A percentile compares a stretch with the other conserved stretches of the same genome.
phyloP scores from a whole-genome alignment of 2,113 vertebrate species.

The Heterotis niloticus region DNA sequence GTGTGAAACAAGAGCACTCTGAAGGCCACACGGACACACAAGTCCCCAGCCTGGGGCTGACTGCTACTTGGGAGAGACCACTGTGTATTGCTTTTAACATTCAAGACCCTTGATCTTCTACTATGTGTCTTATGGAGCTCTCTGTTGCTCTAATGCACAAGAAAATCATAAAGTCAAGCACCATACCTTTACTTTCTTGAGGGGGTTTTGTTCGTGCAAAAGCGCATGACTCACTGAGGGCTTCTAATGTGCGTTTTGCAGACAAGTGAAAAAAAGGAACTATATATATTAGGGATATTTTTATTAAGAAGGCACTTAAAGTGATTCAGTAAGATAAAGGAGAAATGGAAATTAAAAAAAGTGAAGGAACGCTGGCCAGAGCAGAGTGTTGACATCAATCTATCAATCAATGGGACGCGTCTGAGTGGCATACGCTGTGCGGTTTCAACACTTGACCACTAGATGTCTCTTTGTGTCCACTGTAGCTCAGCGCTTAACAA shows the following conservation, averaged over 20 bases:
- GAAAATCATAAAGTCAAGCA: no score
- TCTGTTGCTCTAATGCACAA: no score
- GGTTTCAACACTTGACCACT: background rate
- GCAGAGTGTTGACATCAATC: slow-evolving; percentile 6
- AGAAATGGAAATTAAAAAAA: background rate
- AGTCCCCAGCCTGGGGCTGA: no score
- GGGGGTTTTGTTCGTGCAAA: background rate
- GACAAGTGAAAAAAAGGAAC: background rate
- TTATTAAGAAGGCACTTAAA: background rate
- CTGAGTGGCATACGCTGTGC: background rate
- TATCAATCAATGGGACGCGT: background rate
- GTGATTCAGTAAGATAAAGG: background rate
- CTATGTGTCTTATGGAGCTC: no score
- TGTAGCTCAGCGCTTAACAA: background rate
- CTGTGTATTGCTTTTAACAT: no score
- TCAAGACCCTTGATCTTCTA: no score
- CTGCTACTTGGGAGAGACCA: no score
- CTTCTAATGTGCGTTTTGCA: background rate
- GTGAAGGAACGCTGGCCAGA: background rate
- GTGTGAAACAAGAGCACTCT: no score
- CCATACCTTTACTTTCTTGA: no score
- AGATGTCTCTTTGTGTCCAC: slow-evolving; percentile 29
- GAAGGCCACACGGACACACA: no score
- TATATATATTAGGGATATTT: background rate
- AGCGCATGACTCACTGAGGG: background rate